Conservation (phyloP, 1,140 invertebrate species). For the Sarcophaga peregrina region DNA sequence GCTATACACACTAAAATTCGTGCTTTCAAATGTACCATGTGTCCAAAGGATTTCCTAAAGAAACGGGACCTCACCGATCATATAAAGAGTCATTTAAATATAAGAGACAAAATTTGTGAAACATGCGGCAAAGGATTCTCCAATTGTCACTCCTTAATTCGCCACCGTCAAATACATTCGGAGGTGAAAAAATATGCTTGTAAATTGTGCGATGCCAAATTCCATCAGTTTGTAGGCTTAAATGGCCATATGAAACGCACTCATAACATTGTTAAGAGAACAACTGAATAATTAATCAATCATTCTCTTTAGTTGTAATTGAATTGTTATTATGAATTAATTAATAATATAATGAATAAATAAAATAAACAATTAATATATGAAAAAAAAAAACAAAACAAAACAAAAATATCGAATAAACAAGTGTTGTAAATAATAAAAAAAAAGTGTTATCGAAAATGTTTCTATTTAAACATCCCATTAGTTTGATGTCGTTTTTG, state of each 20-base stretch:
- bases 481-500: slow-evolving; percentile 9
- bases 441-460: too few species aligned
- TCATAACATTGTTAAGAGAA: slow-evolving; percentile 49
- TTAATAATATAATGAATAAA: too few species aligned
- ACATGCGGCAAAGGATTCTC: slow-evolving; percentile 61
- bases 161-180: slow-evolving; percentile 60
- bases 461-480: not conserved
- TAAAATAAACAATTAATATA: too few species aligned
- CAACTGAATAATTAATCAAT: not conserved
- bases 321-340: too few species aligned
- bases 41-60: slow-evolving; percentile 59
- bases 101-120: slow-evolving; percentile 59
- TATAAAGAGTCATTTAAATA: slow-evolving; percentile 59
- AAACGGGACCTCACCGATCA: slow-evolving; percentile 57
- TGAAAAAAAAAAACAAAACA: too few species aligned
- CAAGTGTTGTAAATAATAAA: too few species aligned
- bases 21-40: slow-evolving; percentile 62
- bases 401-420: too few species aligned
- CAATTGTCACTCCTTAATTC: slow-evolving; percentile 57
- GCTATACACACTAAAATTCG: slow-evolving; percentile 58
- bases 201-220: slow-evolving; percentile 58
- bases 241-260: slow-evolving; percentile 64
- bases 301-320: not conserved
- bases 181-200: slow-evolving; percentile 60
- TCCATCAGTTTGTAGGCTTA: slow-evolving; percentile 61